A percentile compares a stretch with the other conserved stretches of the same genome.
These are phyloP conservation scores for Ophion ventricosus DNA, from an alignment of 2,888 invertebrate genomes.

Conservation along the genomic window DNA sequence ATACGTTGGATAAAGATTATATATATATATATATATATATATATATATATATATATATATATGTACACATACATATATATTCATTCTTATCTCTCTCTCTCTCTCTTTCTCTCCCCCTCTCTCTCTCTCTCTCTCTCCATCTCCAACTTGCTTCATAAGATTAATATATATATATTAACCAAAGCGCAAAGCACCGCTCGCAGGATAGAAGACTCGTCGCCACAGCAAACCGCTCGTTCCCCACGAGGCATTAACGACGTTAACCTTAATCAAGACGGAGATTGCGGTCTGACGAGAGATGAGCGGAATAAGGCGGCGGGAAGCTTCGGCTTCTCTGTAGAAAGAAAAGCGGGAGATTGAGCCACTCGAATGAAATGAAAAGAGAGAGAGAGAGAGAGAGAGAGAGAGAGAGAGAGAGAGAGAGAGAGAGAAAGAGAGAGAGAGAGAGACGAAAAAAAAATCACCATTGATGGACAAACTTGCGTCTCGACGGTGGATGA, in stretches of 20 bases:
- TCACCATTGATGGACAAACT: background rate
- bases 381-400: background rate
- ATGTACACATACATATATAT: background rate
- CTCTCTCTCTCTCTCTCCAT: background rate
- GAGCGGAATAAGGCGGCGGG: background rate
- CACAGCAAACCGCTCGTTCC: conserved; percentile 48
- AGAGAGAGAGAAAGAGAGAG: background rate
- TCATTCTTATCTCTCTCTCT: background rate
- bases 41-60: background rate
- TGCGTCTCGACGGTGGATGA: no score
- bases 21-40: background rate
- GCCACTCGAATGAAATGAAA: background rate
- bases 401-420: no score
- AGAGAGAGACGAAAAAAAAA: background rate
- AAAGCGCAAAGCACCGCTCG: no score
- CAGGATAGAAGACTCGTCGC: background rate
- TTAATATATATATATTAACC: background rate
- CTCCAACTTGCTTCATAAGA: conserved; percentile 1
- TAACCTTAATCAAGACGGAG: conserved; percentile 68
- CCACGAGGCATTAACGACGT: conserved; percentile 71
- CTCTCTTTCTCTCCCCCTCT: conserved; percentile 9
- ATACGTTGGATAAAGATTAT: conserved; percentile 74
- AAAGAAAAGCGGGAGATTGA: conserved; percentile 10
- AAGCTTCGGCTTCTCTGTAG: background rate
- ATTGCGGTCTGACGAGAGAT: conserved; percentile 62